A percentile compares a stretch with the other conserved stretches of the same genome.
phyloP scores from a whole-genome alignment of 2,797 vertebrate species.

The Enteromius unitaeniatus region DNA sequence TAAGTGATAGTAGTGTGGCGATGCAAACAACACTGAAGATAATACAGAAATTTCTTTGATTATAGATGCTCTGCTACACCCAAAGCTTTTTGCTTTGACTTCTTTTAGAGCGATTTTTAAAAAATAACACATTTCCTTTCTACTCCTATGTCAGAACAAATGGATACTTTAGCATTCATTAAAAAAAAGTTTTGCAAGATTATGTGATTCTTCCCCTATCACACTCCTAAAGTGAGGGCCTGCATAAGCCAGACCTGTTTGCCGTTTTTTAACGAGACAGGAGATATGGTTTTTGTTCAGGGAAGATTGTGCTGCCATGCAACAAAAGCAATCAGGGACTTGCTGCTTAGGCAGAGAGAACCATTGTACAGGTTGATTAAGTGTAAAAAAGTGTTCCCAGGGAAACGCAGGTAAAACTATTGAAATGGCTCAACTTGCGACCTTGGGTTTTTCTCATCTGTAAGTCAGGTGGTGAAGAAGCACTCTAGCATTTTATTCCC shows the following conservation, averaged over 20 bases:
- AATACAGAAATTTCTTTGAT: background rate
- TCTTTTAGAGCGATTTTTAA: background rate
- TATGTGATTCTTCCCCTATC: background rate
- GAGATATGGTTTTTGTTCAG: slow-evolving; percentile 35
- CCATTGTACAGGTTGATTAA: slow-evolving; percentile 58
- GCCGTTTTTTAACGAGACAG: slow-evolving; percentile 18
- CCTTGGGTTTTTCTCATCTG: slow-evolving; percentile 57
- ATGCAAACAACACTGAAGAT: background rate
- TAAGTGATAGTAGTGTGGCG: background rate
- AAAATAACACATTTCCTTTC: background rate
- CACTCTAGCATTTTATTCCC: slow-evolving; percentile 50
- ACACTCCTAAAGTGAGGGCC: background rate
- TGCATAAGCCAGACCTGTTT: slow-evolving; percentile 16
- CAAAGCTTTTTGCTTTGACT: background rate
- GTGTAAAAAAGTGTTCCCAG: slow-evolving; percentile 64
- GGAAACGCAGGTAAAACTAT: slow-evolving; percentile 66
- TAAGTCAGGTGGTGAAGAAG: slow-evolving; percentile 39
- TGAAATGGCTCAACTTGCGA: slow-evolving; percentile 61
- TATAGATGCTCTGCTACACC: background rate
- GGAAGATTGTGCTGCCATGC: slow-evolving; percentile 44
- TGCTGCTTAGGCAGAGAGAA: slow-evolving; percentile 37
- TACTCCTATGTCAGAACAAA: background rate
- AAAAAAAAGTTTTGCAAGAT: background rate
- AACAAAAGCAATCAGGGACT: slow-evolving; percentile 64
- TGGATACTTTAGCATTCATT: background rate